Evolutionary conservation across 2,113 vertebrate species (phyloP), one percentile per base, ranked within the genome.

Genomic region (Corynorhinus townsendii): DNA sequence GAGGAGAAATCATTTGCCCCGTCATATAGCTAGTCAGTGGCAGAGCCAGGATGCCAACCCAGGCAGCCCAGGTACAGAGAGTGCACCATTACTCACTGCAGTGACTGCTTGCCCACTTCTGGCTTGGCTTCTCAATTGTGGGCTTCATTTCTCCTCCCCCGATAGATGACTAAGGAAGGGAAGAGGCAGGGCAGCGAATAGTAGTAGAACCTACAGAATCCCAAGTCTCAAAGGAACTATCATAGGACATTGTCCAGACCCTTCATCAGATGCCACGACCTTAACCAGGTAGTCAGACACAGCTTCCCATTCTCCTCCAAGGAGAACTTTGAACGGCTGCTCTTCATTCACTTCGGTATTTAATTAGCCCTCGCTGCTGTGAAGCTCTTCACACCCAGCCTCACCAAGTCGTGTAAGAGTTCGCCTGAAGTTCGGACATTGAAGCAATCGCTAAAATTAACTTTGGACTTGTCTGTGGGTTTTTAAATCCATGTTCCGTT

Each of bases 401-500:
- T 59, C 35, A 95, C 38, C 49, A 89, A 95, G 56, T 73, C 2
- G 0, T 62, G 30, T 91, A 83, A 94, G 86, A 81, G 30, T 85
- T 92, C 86, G 89, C 69, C 89, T 93, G 87, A 94, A 73, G 68
- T 93, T 89, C 91, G 77, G 90, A 89, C 83, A 66, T 40, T 89
- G 95, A 96, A 89, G 86, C 82, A 93, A 95, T 76, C 66, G 94
- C 90, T 96, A 96, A 97, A 97, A 96, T 96, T 96, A 97, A 96
- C 88, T 93, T 93, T 96, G 96, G 93, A 93, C 87, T 90, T 97
- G 87, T 90, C 96, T 96, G 85, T 80, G 90, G 92, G 83, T 96
- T 97, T 95, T 96, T 62, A n/a, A 97, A 96, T 96, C 96, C 96
- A 79, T 96, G 95, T 97, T 97, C 95, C 96, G 90, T 88, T 96